A percentile compares a stretch with the other conserved stretches of the same genome.
These are phyloP conservation scores for Amphipyra berbera DNA, from an alignment of 2,888 invertebrate genomes.

Conservation along the genomic window DNA sequence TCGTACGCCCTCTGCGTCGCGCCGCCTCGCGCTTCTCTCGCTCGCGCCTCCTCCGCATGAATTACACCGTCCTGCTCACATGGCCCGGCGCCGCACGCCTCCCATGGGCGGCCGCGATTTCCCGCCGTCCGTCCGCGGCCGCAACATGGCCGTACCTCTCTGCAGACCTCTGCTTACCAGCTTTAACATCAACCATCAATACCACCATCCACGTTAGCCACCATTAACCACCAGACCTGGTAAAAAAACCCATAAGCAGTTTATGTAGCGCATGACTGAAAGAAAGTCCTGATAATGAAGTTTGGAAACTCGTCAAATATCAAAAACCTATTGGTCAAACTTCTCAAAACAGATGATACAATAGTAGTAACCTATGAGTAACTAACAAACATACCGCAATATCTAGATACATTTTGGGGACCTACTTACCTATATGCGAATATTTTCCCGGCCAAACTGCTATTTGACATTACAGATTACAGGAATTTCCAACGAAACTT, in stretches of 20 bases:
- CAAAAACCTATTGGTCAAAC: too few relatives aligned
- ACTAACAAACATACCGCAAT: too few relatives aligned
- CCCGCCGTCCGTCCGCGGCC: constrained; percentile 82
- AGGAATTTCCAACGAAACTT: too few relatives aligned
- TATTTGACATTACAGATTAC: too few relatives aligned
- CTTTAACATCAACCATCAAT: constrained; percentile 66
- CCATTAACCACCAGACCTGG: constrained; percentile 1
- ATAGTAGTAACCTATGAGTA: too few relatives aligned
- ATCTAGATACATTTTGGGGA: too few relatives aligned
- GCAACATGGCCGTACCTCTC: constrained; percentile 86
- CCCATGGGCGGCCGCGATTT: constrained; percentile 89
- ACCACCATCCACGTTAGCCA: constrained; percentile 39
- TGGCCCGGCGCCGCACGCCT: constrained; percentile 84
- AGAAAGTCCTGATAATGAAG: too few relatives aligned
- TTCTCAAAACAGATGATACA: too few relatives aligned
- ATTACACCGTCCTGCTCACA: constrained; percentile 76
- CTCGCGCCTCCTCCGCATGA: constrained; percentile 67
- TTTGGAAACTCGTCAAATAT: not conserved
- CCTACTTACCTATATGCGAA: too few relatives aligned
- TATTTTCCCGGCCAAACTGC: too few relatives aligned
- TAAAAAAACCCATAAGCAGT: not conserved
- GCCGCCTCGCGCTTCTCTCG: constrained; percentile 88
- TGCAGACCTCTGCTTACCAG: constrained; percentile 74
- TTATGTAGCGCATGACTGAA: not conserved
- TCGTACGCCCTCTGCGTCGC: constrained; percentile 90